Base-by-base conservation (phyloP, 1,140 invertebrate species). In the Hesperophylax magnus region DNA sequence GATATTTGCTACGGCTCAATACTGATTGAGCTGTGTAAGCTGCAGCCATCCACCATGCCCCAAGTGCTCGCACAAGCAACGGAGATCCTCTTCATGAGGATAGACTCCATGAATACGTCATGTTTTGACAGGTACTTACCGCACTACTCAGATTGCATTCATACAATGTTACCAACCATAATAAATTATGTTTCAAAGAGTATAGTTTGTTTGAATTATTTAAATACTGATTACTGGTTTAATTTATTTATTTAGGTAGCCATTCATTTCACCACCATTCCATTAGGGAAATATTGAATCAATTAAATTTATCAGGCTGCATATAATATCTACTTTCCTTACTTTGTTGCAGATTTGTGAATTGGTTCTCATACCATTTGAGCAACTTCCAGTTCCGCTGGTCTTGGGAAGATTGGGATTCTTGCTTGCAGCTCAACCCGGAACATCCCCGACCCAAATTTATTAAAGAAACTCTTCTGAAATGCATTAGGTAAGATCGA, bases 321-420 rank as follows among this genome's bases (percentile, higher is more conserved):
- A 31, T 31, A 31, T 31, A 31, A 31, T 31, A 31, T 6, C 6
- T 31, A 39, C 5, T 39, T 39, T 39, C 5, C 9, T 31, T 47
- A 75, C 77, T 63, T 69, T 82, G n/a, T 87, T 88, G 24, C 84
- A 90, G 89, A 84, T 98, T 99, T 89, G 96, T 97, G 3, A 95
- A 94, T 86, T 99, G 98, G 98, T 99, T 99, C 91, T 94, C 97
- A 0, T 99, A 99, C 87, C 98, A 99, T 91, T 92, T 99, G 88
- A 99, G 98, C 87, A 99, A 99, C 90, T 99, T 99, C 86, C 98
- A 99, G 89, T 99, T 98, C 86, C 94, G 97, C 72, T 99, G 98
- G 98, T 97, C 96, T 2, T 99, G 99, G 99, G 96, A 98, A 85
- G 97, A 98, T 85, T 98, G 97, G 97, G 95, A 95, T 85, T 93